phyloP scores from a whole-genome alignment of 2,797 vertebrate species.

The Sebastiscus albofasciatus region DNA sequence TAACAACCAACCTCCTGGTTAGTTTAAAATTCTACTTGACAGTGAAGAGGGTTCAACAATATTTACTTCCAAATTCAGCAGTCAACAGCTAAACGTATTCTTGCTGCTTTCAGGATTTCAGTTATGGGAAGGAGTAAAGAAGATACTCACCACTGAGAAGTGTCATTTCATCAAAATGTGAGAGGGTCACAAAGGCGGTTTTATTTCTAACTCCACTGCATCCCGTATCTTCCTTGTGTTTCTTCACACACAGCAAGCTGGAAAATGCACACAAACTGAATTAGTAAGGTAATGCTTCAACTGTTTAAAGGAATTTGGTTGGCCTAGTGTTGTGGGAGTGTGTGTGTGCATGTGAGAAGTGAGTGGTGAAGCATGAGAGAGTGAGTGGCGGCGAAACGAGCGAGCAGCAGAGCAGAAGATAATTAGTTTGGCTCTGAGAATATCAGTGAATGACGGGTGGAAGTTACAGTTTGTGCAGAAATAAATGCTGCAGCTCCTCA shows the following conservation, averaged over 20 bases:
- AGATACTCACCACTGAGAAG: conserved; percentile 88
- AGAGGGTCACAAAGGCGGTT: conserved; percentile 87
- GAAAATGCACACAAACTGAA: conserved; percentile 54
- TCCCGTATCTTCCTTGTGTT: conserved; percentile 86
- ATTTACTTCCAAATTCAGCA: neutral
- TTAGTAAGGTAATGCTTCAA: neutral
- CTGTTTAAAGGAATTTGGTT: neutral
- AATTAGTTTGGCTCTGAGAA: no score
- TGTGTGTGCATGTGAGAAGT: no score
- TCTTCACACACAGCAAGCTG: conserved; percentile 92
- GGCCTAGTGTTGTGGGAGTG: no score
- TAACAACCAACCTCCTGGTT: neutral
- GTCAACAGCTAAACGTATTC: neutral
- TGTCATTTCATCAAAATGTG: conserved; percentile 90
- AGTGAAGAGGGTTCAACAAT: neutral
- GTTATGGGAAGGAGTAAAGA: neutral
- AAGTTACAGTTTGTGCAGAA: no score
- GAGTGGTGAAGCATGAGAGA: no score
- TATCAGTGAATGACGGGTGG: no score
- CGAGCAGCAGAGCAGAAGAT: no score
- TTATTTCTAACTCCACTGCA: conserved; percentile 93
- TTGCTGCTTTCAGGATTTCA: neutral
- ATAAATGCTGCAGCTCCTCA: no score
- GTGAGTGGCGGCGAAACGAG: no score
- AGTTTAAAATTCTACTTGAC: neutral